Percentiles rank a stretch among this genome's conserved stretches.
Evolutionary conservation across 2,888 invertebrate genomes (phyloP).

Genomic region (Nephrocerus scutellatus): DNA sequence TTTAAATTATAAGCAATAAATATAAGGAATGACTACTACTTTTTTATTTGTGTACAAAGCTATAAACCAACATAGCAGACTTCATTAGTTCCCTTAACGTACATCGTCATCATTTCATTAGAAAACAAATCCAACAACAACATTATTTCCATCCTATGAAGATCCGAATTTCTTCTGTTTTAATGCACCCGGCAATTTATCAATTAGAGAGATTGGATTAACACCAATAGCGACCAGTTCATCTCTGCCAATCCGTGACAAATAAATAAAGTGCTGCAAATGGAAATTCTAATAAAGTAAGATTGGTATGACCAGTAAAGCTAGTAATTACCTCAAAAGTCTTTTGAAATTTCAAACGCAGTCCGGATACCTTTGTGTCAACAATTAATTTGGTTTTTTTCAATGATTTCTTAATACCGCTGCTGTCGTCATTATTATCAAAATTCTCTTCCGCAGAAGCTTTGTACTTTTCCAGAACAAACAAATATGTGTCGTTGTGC

Average conservation of each 20-base stretch:
- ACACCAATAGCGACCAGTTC: slow-evolving; percentile 74
- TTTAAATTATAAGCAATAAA: too few species aligned
- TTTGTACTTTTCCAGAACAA: slow-evolving; percentile 42
- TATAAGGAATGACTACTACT: too few species aligned
- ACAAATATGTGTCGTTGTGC: slow-evolving; percentile 60
- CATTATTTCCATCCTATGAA: slow-evolving; percentile 27
- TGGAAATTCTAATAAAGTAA: too few species aligned
- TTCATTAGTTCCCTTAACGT: too few species aligned
- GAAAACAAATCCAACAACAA: too few species aligned
- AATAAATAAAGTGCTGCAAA: slow-evolving; percentile 64
- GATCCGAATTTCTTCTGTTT: slow-evolving; percentile 60
- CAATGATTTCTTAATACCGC: slow-evolving; percentile 23
- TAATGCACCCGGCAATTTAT: slow-evolving; percentile 65
- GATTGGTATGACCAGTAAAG: too few species aligned
- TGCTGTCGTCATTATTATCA: slow-evolving; percentile 32
- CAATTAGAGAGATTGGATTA: slow-evolving; percentile 60
- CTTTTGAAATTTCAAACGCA: slow-evolving; percentile 26
- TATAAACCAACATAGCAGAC: too few species aligned
- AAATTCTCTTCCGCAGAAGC: not conserved
- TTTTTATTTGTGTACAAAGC: too few species aligned
- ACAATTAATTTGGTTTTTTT: slow-evolving; percentile 14
- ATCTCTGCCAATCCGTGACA: slow-evolving; percentile 59
- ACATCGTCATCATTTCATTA: too few species aligned
- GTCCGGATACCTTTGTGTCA: slow-evolving; percentile 15
- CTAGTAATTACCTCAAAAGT: slow-evolving; percentile 29